Conservation (phyloP, 2,113 vertebrate species). For the Leptocoma aspasia region DNA sequence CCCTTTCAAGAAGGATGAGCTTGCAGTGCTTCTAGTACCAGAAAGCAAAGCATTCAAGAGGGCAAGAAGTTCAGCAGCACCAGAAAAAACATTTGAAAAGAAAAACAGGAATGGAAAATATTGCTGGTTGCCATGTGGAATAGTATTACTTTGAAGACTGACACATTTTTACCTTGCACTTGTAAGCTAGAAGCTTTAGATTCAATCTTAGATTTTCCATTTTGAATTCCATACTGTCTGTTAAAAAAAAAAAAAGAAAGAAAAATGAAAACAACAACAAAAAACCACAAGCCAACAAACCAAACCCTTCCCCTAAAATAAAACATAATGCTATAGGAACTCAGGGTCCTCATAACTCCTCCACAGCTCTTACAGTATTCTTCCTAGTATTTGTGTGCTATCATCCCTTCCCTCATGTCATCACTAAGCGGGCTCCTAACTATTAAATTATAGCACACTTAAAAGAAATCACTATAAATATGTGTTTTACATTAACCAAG, state of each 20-base stretch:
- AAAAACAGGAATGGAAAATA: slow-evolving; percentile 45
- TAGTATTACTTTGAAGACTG: background rate
- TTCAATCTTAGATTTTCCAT: slow-evolving; percentile 39
- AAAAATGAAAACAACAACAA: background rate
- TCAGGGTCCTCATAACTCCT: background rate
- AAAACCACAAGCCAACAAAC: background rate
- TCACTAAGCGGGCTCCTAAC: background rate
- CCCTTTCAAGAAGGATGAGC: slow-evolving; percentile 8
- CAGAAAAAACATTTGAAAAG: slow-evolving; percentile 17
- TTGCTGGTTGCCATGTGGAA: slow-evolving; percentile 1
- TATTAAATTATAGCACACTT: background rate
- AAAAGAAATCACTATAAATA: background rate
- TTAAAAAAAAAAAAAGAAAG: no score
- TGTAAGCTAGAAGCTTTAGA: slow-evolving; percentile 31
- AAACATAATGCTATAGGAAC: background rate
- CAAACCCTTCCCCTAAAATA: background rate
- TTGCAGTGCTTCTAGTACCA: background rate
- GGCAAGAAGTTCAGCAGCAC: slow-evolving; percentile 27
- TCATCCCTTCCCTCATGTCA: background rate
- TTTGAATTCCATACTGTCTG: background rate
- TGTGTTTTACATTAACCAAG: background rate
- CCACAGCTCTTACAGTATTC: background rate
- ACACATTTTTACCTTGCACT: slow-evolving; percentile 34
- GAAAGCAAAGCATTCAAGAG: background rate
- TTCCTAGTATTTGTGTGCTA: background rate